Conservation (phyloP, 2,797 vertebrate genomes). For the Cyprinodon diabolis region DNA sequence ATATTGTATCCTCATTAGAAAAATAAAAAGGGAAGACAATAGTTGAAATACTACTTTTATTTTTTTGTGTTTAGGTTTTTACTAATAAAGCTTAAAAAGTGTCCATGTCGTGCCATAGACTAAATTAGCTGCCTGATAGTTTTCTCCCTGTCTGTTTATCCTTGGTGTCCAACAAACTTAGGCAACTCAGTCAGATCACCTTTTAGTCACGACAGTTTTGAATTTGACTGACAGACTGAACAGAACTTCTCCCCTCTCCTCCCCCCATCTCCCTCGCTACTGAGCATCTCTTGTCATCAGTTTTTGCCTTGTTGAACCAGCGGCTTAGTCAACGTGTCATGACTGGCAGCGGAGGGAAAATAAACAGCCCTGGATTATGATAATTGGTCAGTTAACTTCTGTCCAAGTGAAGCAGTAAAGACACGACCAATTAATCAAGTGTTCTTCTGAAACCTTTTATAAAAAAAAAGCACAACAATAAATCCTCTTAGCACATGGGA, state of each 20-base stretch:
- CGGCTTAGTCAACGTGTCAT: constrained; percentile 52
- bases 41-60: constrained; percentile 24
- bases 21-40: constrained; percentile 54
- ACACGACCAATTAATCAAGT: constrained; percentile 89
- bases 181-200: constrained; percentile 49
- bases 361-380: constrained; percentile 88
- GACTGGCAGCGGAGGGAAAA: constrained; percentile 82
- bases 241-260: constrained; percentile 42
- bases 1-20: constrained; percentile 34
- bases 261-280: constrained; percentile 38
- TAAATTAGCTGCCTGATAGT: constrained; percentile 1
- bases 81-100: constrained; percentile 21
- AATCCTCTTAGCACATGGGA: constrained; percentile 87
- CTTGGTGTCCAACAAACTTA: constrained; percentile 8
- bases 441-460: constrained; percentile 84
- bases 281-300: constrained; percentile 65
- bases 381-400: constrained; percentile 87
- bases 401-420: constrained; percentile 73
- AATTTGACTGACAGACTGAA: constrained; percentile 63
- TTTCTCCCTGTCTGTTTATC: constrained; percentile 28
- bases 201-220: constrained; percentile 53
- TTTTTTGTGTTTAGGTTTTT: background rate
- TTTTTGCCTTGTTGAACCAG: constrained; percentile 65
- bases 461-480: constrained; percentile 83
- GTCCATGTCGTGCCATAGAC: background rate